phyloP scores from a whole-genome alignment of 2,797 vertebrate species.

The Pseudochirops cupreus region DNA sequence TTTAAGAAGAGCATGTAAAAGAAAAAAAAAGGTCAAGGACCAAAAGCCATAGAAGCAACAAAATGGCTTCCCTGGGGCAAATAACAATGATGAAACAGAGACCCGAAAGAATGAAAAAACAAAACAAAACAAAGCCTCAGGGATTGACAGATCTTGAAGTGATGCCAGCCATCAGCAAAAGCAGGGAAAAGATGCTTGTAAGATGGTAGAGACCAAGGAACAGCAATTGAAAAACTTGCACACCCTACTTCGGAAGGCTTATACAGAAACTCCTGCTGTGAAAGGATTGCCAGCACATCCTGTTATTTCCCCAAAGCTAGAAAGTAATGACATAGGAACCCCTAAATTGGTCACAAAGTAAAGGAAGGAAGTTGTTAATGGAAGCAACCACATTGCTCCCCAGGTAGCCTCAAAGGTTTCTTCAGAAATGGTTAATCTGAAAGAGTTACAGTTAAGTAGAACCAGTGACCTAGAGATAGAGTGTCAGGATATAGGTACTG shows the following conservation, averaged over 20 bases:
- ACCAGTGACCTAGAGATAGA: not conserved
- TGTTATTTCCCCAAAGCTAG: not conserved
- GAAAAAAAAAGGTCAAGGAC: not conserved
- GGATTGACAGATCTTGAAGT: not conserved
- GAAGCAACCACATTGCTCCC: not conserved
- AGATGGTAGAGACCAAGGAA: not conserved
- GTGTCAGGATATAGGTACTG: not conserved
- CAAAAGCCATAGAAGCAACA: not conserved
- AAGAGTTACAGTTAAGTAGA: not conserved
- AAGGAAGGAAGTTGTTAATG: not conserved
- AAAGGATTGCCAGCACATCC: not conserved
- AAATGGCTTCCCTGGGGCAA: not conserved
- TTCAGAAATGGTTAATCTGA: not conserved
- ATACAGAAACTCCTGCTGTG: not conserved
- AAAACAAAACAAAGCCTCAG: no score
- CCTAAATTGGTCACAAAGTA: not conserved
- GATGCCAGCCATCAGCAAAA: not conserved
- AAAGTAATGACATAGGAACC: not conserved
- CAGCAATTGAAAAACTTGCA: not conserved
- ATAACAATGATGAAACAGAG: not conserved
- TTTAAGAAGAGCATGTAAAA: not conserved
- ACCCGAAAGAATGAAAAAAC: not conserved
- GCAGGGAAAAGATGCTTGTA: not conserved
- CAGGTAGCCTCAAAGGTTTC: not conserved
- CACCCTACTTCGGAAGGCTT: not conserved